Percentiles rank a stretch among this genome's conserved stretches.
Conservation (phyloP, 2,113 vertebrate genomes). For the Thermophis baileyi region DNA sequence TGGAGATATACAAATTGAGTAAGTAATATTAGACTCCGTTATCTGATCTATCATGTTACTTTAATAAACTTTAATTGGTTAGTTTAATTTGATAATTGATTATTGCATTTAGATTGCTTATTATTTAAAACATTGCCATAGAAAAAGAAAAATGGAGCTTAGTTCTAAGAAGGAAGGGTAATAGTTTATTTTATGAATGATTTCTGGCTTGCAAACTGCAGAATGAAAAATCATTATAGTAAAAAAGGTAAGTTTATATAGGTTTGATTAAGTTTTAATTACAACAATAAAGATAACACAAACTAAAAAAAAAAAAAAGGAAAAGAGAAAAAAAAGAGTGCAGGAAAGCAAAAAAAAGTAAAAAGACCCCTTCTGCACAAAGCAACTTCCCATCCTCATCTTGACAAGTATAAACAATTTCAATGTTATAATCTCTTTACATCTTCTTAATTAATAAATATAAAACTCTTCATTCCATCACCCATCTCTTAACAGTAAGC, state of each 20-base stretch:
- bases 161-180: not conserved
- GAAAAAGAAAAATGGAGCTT: not conserved
- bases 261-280: not conserved
- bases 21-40: not conserved
- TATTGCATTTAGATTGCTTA: not conserved
- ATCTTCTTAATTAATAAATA: not conserved
- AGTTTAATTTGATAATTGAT: not conserved
- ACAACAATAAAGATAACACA: not conserved
- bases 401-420: not conserved
- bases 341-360: not conserved
- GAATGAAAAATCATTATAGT: not conserved
- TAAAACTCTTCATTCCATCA: not conserved
- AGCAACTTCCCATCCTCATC: not conserved
- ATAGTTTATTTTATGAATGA: not conserved
- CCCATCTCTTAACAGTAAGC: not conserved
- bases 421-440: not conserved
- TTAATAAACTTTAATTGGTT: not conserved
- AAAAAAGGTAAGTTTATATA: not conserved
- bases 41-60: not conserved
- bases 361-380: not conserved
- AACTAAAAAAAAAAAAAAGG: not conserved
- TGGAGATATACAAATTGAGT: not conserved
- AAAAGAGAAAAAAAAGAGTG: not conserved
- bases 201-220: not conserved
- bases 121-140: not conserved